These are phyloP conservation scores for Rhineura floridana DNA, from an alignment of 2,113 vertebrate species.

Conservation along the genomic window DNA sequence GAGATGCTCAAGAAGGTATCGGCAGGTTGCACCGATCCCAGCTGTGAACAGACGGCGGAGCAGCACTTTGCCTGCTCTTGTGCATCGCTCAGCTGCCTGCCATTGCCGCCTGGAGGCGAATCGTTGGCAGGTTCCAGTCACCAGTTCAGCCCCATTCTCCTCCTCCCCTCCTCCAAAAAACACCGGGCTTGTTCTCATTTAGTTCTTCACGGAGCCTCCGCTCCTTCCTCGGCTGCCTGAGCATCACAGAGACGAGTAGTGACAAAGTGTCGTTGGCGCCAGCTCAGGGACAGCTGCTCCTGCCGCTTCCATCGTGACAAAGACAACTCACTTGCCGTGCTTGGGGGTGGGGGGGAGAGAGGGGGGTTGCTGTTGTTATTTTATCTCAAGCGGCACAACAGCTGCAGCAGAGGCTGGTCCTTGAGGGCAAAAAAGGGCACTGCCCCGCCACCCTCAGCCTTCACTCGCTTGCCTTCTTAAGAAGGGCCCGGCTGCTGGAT, in stretches of 20 bases:
- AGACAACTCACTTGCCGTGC: not conserved
- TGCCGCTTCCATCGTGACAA: slow-evolving; percentile 22
- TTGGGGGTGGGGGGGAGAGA: not conserved
- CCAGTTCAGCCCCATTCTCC: slow-evolving; percentile 55
- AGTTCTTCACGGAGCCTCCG: slow-evolving; percentile 24
- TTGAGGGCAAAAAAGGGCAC: no score
- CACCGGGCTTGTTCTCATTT: slow-evolving; percentile 38
- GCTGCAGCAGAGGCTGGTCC: no score
- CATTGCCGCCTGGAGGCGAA: slow-evolving; percentile 4
- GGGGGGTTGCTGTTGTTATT: no score
- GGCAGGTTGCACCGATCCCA: not conserved
- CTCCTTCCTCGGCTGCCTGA: not conserved
- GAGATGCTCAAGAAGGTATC: not conserved
- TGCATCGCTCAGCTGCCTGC: not conserved
- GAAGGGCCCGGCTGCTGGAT: no score
- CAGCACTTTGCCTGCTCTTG: not conserved
- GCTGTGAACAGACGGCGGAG: not conserved
- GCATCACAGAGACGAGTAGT: slow-evolving; percentile 25
- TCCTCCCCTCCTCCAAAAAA: slow-evolving; percentile 49
- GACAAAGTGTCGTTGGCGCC: slow-evolving; percentile 23
- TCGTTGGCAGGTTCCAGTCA: slow-evolving; percentile 35
- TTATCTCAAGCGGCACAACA: no score
- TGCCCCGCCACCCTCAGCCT: no score
- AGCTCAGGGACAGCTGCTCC: not conserved
- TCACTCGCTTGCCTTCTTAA: no score